phyloP scores from a whole-genome alignment of 2,797 vertebrate genomes.

The Carapus acus region DNA sequence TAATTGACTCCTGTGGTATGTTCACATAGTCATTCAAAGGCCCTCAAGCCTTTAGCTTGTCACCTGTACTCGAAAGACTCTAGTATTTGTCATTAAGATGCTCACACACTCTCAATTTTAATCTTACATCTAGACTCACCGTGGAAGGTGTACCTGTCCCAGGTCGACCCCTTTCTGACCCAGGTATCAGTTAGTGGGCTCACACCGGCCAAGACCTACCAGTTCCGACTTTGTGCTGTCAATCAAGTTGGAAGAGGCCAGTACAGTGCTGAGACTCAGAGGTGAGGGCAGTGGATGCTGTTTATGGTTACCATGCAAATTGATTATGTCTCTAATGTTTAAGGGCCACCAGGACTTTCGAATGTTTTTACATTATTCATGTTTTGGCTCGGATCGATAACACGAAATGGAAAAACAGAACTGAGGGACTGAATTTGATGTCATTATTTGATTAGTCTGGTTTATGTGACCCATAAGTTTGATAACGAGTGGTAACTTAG shows the following conservation, averaged over 20 bases:
- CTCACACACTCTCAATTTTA: slow-evolving; percentile 41
- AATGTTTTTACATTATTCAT: too few relatives aligned
- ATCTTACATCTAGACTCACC: slow-evolving; percentile 81
- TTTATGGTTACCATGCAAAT: neutral
- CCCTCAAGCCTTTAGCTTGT: too few relatives aligned
- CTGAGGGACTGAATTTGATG: too few relatives aligned
- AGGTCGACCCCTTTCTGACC: slow-evolving; percentile 77
- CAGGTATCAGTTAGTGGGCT: slow-evolving; percentile 80
- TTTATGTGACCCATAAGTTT: too few relatives aligned
- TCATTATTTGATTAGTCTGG: too few relatives aligned
- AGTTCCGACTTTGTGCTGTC: slow-evolving; percentile 90
- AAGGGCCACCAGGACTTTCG: slow-evolving; percentile 23
- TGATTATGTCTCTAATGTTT: slow-evolving; percentile 15
- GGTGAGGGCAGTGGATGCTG: slow-evolving; percentile 67
- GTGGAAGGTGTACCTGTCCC: slow-evolving; percentile 88
- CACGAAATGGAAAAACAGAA: too few relatives aligned
- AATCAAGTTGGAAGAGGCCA: slow-evolving; percentile 94
- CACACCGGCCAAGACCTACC: slow-evolving; percentile 91
- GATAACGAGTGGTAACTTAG: too few relatives aligned
- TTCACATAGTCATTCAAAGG: too few relatives aligned
- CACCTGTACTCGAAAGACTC: slow-evolving; percentile 19
- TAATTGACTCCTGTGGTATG: too few relatives aligned
- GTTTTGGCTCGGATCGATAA: too few relatives aligned
- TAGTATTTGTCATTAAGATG: slow-evolving; percentile 39
- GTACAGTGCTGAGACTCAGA: slow-evolving; percentile 89